Percentiles rank a stretch among this genome's conserved stretches.
phyloP scores from a whole-genome alignment of 2,888 invertebrate genomes.

The Oegoconia quadripuncta region DNA sequence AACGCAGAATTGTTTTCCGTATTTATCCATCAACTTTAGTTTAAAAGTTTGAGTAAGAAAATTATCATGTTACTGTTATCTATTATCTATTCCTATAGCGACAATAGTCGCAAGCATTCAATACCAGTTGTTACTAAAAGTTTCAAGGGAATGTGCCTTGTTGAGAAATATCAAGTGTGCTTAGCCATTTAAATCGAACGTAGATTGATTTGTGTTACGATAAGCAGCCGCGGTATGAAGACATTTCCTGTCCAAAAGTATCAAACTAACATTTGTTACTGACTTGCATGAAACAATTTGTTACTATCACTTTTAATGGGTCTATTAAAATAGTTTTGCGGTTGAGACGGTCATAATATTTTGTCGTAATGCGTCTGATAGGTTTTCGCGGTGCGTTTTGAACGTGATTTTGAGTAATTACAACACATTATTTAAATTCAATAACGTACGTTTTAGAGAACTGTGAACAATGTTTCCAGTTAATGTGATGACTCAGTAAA shows the following conservation, averaged over 20 bases:
- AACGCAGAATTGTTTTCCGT: too few species aligned
- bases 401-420: slow-evolving; percentile 50
- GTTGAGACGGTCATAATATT: slow-evolving; percentile 53
- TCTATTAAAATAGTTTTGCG: slow-evolving; percentile 69
- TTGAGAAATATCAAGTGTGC: background rate
- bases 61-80: too few species aligned
- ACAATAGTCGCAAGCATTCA: too few species aligned
- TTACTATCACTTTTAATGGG: slow-evolving; percentile 73
- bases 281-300: slow-evolving; percentile 57
- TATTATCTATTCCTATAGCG: too few species aligned
- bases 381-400: slow-evolving; percentile 36
- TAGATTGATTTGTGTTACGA: slow-evolving; percentile 34
- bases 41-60: too few species aligned
- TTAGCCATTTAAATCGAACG: slow-evolving; percentile 13
- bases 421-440: slow-evolving; percentile 44
- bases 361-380: slow-evolving; percentile 61
- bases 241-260: slow-evolving; percentile 45
- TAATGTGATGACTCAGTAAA: slow-evolving; percentile 23
- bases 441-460: slow-evolving; percentile 31
- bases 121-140: too few species aligned
- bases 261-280: slow-evolving; percentile 29
- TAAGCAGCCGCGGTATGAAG: slow-evolving; percentile 39
- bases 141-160: background rate
- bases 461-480: slow-evolving; percentile 25
- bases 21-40: too few species aligned